These are phyloP conservation scores for Oscheius sp. DNA, from an alignment of 2,888 invertebrate species.

Conservation along the genomic window DNA sequence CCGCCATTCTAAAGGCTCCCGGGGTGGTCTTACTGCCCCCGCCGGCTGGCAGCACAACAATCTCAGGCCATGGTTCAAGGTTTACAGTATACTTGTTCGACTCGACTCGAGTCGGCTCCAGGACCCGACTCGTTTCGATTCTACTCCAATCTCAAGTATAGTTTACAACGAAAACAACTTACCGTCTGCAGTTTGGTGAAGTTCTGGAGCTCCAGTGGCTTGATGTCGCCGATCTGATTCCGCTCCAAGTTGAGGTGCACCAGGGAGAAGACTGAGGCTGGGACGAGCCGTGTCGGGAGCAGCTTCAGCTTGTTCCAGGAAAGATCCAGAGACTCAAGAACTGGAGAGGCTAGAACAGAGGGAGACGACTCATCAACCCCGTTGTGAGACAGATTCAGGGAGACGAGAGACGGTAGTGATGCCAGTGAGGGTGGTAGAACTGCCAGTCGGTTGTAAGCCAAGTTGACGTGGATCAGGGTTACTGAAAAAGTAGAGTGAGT, in stretches of 20 bases:
- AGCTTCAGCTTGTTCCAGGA: conserved; percentile 41
- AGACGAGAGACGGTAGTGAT: conserved; percentile 54
- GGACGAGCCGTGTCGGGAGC: conserved; percentile 45
- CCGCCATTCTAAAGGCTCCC: neutral
- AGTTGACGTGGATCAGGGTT: conserved; percentile 61
- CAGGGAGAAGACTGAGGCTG: conserved; percentile 38
- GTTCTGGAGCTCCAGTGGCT: conserved; percentile 50
- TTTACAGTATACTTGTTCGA: neutral
- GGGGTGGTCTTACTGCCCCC: too few species aligned
- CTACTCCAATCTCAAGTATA: neutral
- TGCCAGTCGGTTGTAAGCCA: conserved; percentile 59
- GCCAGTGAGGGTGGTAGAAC: conserved; percentile 59
- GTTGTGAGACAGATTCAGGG: conserved; percentile 64
- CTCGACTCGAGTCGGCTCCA: too few species aligned
- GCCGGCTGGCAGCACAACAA: neutral
- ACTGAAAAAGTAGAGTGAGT: conserved; percentile 39
- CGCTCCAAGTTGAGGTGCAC: conserved; percentile 51
- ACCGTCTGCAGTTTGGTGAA: conserved; percentile 65
- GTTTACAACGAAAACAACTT: conserved; percentile 38
- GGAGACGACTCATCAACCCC: conserved; percentile 45
- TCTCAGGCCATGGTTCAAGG: neutral
- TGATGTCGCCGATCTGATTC: conserved; percentile 52
- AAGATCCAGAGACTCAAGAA: conserved; percentile 50
- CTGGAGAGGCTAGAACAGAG: conserved; percentile 42
- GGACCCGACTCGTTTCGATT: too few species aligned